Evolutionary conservation across 2,888 invertebrate species (phyloP), one percentile per base, ranked within the genome.

Genomic region (Alloplasta piceator): DNA sequence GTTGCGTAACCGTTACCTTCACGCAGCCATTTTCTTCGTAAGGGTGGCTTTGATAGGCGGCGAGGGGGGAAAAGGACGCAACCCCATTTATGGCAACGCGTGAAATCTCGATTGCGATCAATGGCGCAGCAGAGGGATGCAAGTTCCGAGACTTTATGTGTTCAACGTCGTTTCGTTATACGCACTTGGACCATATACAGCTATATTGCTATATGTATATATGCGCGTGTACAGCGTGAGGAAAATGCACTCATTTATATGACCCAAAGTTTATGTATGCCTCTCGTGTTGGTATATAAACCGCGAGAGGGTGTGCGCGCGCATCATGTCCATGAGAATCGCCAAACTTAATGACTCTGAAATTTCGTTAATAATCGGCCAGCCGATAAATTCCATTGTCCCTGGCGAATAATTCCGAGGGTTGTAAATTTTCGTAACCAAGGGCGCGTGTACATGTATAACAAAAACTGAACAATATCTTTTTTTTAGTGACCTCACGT

Each of bases 331-430:
- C 55, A 52, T 50, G 26, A 50, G 50, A 71, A 72, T 78, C 67
- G 46, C 41, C 66, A 36, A 75, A 79, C 64, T 79, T 75, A 75
- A 79, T 79, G 79, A 79, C 79, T 58, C 61, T 16, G 64, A 75
- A 80, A 75, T 80, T 52, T 80, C 75, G 61, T 71, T 75, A 71
- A 75, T 80, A 66, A 71, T 71, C 68, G 73, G 55, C 63, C 63
- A n/a, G 12, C 67, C 73, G 68, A 79, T 79, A 74, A 74, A 79
- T 56, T 79, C 73, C 64, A 79, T 79, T 79, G 68, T 79, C 50
- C 56, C 63, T 48, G 52, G 4, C 12, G 66, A 60, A 67, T 63
- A 52, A 56, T 79, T 50, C 43, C 64, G 52, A 43, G 58, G 68
- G 63, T 63, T 72, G 60, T 60, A 66, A 60, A 60, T 41, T 56